Evolutionary conservation across 2,113 vertebrate species (phyloP).

Genomic region (Leucoraja erinaceus): DNA sequence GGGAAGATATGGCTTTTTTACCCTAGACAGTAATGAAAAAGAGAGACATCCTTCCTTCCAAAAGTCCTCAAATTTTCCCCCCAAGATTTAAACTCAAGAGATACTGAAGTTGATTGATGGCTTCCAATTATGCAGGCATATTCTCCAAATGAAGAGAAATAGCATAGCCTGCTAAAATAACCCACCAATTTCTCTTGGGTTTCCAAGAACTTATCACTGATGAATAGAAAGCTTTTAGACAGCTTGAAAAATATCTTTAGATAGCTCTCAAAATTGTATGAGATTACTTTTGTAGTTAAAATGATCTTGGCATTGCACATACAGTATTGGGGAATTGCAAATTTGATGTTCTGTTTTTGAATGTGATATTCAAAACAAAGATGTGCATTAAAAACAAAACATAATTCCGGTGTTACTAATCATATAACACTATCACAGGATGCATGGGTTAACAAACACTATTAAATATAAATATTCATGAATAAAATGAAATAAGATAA

Average conservation of each 20-base stretch:
- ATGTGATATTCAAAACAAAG: neutral
- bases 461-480: no score
- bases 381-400: neutral
- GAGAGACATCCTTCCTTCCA: neutral
- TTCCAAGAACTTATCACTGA: constrained; percentile 2
- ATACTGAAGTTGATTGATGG: neutral
- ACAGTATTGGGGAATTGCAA: neutral
- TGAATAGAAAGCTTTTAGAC: neutral
- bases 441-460: no score
- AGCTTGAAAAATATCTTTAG: neutral
- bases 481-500: no score
- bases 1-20: neutral
- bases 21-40: neutral
- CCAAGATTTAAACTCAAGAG: neutral
- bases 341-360: neutral
- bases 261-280: neutral
- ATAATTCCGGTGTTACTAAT: no score
- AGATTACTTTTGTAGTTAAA: neutral
- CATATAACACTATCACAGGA: no score
- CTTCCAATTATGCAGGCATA: neutral
- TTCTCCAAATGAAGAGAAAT: neutral
- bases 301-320: neutral
- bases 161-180: neutral
- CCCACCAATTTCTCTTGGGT: neutral
- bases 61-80: neutral